Percentiles rank a stretch among this genome's conserved stretches.
phyloP scores from a whole-genome alignment of 2,113 vertebrate species.

The Eudyptes chrysolophus region DNA sequence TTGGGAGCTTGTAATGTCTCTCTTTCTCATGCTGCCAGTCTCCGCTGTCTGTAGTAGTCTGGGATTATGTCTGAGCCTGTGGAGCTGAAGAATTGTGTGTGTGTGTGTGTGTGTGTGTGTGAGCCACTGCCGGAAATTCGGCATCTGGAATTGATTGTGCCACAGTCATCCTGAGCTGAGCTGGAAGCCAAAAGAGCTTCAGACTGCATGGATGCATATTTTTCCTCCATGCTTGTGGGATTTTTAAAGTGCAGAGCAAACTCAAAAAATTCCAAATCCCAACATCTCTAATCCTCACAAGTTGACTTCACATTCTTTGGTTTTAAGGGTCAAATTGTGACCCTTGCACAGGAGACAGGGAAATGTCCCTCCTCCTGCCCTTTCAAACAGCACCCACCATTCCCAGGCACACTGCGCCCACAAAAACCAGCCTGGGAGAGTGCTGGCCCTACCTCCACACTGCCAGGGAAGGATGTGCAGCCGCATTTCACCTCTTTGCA shows the following conservation, averaged over 20 bases:
- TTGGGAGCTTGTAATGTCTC: neutral
- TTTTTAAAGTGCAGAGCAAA: neutral
- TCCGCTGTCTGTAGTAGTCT: neutral
- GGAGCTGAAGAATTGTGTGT: neutral
- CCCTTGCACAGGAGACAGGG: neutral
- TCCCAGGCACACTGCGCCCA: neutral
- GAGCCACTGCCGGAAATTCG: constrained; percentile 40
- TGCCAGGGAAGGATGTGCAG: neutral
- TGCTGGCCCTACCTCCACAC: neutral
- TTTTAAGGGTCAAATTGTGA: neutral
- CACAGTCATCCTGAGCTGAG: constrained; percentile 38
- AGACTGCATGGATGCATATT: neutral
- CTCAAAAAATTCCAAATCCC: neutral
- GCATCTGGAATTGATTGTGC: constrained; percentile 70
- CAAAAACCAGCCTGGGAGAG: neutral
- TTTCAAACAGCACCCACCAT: neutral
- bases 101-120: neutral
- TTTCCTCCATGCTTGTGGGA: neutral
- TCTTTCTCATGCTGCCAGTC: neutral
- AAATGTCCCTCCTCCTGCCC: neutral
- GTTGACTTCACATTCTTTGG: neutral
- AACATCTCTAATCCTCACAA: neutral
- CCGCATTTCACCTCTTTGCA: neutral
- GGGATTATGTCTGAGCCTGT: neutral
- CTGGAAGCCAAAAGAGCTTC: constrained; percentile 2